phyloP scores from a whole-genome alignment of 2,797 vertebrate genomes.

The Coccyzus lansbergi region DNA sequence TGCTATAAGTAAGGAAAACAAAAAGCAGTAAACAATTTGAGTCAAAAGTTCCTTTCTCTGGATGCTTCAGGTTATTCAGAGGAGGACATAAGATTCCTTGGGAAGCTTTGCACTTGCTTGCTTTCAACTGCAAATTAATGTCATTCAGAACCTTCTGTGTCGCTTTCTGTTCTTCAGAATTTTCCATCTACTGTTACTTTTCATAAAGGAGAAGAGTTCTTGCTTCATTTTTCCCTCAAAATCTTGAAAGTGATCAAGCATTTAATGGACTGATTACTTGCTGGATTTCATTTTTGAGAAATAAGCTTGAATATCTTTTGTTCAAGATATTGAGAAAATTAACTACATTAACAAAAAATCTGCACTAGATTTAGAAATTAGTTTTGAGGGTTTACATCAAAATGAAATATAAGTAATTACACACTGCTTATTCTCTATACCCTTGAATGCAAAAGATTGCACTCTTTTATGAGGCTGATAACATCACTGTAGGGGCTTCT shows the following conservation, averaged over 20 bases:
- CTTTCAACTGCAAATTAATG: neutral
- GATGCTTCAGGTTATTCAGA: neutral
- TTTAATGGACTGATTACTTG: neutral
- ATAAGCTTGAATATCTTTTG: neutral
- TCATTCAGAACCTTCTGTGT: neutral
- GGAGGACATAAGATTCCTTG: neutral
- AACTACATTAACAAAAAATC: neutral
- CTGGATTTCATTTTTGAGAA: neutral
- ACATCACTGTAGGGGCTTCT: neutral
- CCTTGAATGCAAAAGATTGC: neutral
- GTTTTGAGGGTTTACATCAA: neutral
- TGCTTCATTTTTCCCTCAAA: rapidly evolving
- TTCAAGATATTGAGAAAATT: neutral
- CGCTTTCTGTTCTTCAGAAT: neutral
- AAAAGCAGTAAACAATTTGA: neutral
- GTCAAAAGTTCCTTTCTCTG: neutral
- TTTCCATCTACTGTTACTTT: neutral
- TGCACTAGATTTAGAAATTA: neutral
- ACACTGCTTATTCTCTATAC: neutral
- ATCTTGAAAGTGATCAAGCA: neutral
- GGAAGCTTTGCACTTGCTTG: neutral
- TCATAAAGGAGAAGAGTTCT: neutral
- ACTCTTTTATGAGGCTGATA: neutral
- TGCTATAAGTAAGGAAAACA: rapidly evolving
- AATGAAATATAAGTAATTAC: neutral